phyloP scores from a whole-genome alignment of 2,113 vertebrate species.

The Mormoops blainvillei region DNA sequence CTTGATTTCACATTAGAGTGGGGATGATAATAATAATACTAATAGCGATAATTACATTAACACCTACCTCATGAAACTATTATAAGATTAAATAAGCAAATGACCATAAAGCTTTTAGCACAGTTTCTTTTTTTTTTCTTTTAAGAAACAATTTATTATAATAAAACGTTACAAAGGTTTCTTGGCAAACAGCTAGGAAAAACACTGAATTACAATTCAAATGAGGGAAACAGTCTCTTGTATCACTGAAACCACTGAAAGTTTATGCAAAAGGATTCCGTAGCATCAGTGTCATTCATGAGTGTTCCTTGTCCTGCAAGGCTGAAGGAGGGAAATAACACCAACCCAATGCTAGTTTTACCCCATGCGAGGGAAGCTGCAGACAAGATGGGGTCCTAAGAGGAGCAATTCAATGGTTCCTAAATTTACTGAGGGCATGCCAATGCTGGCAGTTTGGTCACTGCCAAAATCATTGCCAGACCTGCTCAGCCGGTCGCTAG shows the following conservation, averaged over 20 bases:
- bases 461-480: background rate
- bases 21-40: background rate
- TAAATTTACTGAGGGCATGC: background rate
- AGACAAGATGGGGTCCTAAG: accelerated
- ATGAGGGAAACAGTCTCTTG: background rate
- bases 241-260: background rate
- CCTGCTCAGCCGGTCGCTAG: background rate
- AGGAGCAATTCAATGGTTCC: background rate
- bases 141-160: background rate
- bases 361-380: accelerated
- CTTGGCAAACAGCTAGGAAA: background rate
- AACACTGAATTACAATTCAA: background rate
- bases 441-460: background rate
- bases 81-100: constrained; percentile 41
- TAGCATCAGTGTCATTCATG: background rate
- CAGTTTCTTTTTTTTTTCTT: too few species aligned
- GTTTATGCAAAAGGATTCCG: background rate
- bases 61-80: background rate
- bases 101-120: constrained; percentile 29
- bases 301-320: background rate
- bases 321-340: too few species aligned
- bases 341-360: background rate
- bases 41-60: background rate
- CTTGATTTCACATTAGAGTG: background rate
- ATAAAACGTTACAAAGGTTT: background rate